Conservation (phyloP, 2,888 invertebrate genomes). For the Perithous albicinctus region DNA sequence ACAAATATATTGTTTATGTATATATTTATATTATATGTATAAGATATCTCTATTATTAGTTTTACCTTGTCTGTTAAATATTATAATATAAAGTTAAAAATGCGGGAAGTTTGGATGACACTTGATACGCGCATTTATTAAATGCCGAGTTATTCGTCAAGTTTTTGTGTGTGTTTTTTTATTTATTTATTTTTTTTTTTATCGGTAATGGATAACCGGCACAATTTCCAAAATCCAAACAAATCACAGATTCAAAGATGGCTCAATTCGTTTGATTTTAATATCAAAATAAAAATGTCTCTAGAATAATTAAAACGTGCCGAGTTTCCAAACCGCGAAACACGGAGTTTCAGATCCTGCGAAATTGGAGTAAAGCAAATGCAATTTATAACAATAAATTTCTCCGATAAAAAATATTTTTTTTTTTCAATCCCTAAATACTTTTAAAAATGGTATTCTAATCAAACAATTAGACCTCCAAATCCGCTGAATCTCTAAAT, state of each 20-base stretch:
- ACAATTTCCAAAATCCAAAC: constrained; percentile 22
- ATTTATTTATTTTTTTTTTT: no score
- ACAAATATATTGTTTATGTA: constrained; percentile 77
- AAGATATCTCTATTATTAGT: constrained; percentile 76
- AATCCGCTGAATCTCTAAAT: constrained; percentile 31
- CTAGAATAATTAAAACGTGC: neutral
- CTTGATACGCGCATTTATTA: constrained; percentile 46
- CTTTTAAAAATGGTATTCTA: neutral
- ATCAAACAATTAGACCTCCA: constrained; percentile 30
- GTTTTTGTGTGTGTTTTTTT: no score
- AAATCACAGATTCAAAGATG: neutral
- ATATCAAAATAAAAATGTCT: neutral
- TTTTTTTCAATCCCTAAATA: neutral
- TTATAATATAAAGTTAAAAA: constrained; percentile 81
- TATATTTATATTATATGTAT: constrained; percentile 70
- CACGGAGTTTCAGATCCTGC: constrained; percentile 23
- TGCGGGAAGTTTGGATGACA: constrained; percentile 77
- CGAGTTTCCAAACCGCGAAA: constrained; percentile 34
- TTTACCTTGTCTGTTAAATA: constrained; percentile 76
- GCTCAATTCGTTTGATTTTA: neutral
- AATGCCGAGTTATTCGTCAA: constrained; percentile 37
- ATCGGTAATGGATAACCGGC: constrained; percentile 12
- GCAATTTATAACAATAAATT: neutral
- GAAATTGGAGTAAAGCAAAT: constrained; percentile 32
- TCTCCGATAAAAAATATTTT: neutral